phyloP scores from a whole-genome alignment of 2,888 invertebrate species.

The Pterostichus niger region DNA sequence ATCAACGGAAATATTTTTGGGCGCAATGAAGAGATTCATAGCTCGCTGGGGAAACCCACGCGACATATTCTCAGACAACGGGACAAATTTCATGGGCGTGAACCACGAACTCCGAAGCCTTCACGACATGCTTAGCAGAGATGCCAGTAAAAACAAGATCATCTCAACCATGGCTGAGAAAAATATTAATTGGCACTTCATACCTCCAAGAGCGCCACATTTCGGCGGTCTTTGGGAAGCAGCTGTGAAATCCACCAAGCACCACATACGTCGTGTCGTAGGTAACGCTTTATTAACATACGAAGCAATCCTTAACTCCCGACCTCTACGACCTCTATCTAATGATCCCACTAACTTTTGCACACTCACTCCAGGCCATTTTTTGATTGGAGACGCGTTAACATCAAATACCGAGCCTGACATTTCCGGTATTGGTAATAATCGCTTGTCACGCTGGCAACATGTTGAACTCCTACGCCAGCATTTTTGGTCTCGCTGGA shows the following conservation, averaged over 20 bases:
- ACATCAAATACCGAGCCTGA: conserved; percentile 56
- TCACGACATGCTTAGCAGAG: background rate
- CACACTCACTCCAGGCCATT: conserved; percentile 66
- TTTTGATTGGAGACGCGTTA: conserved; percentile 64
- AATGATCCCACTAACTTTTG: conserved; percentile 68
- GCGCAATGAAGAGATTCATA: conserved; percentile 63
- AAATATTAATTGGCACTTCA: conserved; percentile 16
- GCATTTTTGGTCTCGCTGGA: conserved; percentile 68
- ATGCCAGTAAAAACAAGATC: background rate
- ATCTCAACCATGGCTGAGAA: background rate
- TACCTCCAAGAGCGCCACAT: conserved; percentile 13
- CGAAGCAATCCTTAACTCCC: conserved; percentile 67
- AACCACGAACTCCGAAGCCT: conserved; percentile 52
- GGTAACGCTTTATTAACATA: conserved; percentile 67
- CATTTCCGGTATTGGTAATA: conserved; percentile 41
- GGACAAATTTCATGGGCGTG: conserved; percentile 67
- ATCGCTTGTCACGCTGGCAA: conserved; percentile 66
- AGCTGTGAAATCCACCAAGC: conserved; percentile 8
- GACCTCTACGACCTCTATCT: conserved; percentile 67
- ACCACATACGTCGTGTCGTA: background rate
- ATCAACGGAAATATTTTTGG: conserved; percentile 43
- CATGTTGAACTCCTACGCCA: conserved; percentile 62
- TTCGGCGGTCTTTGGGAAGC: too few relatives aligned
- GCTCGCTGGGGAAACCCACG: conserved; percentile 55
- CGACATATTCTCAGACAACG: conserved; percentile 66